Evolutionary conservation across 53 echinoderm and acorn worm species (phyloP).

Genomic region (Astropecten irregularis): DNA sequence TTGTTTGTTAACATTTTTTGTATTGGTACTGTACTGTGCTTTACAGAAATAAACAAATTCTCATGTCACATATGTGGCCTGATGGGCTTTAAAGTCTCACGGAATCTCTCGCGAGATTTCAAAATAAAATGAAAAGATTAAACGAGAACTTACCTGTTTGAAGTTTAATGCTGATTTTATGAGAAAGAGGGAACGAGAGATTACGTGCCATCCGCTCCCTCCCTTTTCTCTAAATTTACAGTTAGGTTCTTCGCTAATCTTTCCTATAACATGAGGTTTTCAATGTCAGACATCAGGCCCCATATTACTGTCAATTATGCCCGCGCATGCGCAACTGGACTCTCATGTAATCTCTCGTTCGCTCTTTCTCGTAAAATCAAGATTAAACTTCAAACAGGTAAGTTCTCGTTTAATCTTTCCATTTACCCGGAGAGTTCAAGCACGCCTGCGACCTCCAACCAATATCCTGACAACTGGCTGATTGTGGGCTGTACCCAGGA

Average conservation of each 20-base stretch:
- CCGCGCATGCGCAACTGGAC: conserved; percentile 35
- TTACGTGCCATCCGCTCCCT: conserved; percentile 27
- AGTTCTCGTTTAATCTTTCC: too few relatives aligned
- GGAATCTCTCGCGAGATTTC: too few relatives aligned
- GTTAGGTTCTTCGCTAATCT: background rate
- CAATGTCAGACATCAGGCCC: background rate
- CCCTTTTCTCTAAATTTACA: background rate
- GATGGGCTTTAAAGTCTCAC: conserved; percentile 3
- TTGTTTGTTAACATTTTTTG: too few relatives aligned
- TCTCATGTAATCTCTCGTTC: conserved; percentile 55
- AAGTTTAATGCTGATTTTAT: conserved; percentile 65
- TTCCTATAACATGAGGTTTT: background rate
- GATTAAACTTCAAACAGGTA: conserved; percentile 69
- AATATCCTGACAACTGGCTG: too few relatives aligned
- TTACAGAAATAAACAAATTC: too few relatives aligned
- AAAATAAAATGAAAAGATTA: too few relatives aligned
- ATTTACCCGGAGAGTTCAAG: too few relatives aligned
- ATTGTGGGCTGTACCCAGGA: too few relatives aligned
- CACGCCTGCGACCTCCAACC: too few relatives aligned
- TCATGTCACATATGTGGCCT: background rate
- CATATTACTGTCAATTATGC: conserved; percentile 32
- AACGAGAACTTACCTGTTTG: too few relatives aligned
- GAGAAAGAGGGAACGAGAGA: conserved; percentile 45
- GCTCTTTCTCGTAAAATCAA: conserved; percentile 55
- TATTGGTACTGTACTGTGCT: too few relatives aligned